Conservation (phyloP, 2,797 vertebrate genomes). For the Sebastes hopkinsi region DNA sequence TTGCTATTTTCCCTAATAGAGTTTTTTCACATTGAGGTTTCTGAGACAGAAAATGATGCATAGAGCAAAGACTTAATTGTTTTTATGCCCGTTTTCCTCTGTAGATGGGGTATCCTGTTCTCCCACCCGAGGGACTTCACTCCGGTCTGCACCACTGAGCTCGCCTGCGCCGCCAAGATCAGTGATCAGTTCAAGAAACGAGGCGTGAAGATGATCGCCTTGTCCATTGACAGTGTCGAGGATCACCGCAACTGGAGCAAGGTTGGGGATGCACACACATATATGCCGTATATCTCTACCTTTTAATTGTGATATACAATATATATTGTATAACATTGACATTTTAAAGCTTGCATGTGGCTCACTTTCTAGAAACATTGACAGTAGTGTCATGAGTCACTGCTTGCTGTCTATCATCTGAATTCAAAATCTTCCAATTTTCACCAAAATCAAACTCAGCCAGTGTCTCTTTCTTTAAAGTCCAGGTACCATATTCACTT, state of each 20-base stretch:
- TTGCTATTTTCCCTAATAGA: not conserved
- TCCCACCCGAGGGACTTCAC: constrained; percentile 97
- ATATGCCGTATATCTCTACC: not conserved
- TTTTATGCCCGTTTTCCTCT: not conserved
- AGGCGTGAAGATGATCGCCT: constrained; percentile 93
- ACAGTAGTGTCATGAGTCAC: not conserved
- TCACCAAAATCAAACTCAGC: not conserved
- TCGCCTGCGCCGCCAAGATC: constrained; percentile 88
- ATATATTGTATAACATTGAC: not conserved
- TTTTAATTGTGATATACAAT: not conserved
- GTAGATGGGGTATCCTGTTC: constrained; percentile 96
- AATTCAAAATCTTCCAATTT: not conserved
- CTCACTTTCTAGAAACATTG: not conserved
- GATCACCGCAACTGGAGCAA: constrained; percentile 94
- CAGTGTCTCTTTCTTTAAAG: not conserved
- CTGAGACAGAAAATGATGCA: not conserved
- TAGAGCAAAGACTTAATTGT: not conserved
- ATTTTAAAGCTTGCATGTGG: not conserved
- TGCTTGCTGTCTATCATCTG: not conserved
- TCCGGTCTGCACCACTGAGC: constrained; percentile 96
- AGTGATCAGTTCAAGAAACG: constrained; percentile 89
- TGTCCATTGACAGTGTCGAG: constrained; percentile 93
- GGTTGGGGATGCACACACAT: constrained; percentile 70
- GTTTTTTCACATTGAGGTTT: not conserved
- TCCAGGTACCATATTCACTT: not conserved